Evolutionary conservation across 2,113 vertebrate genomes (phyloP).

Genomic region (human (Homo sapiens)): DNA sequence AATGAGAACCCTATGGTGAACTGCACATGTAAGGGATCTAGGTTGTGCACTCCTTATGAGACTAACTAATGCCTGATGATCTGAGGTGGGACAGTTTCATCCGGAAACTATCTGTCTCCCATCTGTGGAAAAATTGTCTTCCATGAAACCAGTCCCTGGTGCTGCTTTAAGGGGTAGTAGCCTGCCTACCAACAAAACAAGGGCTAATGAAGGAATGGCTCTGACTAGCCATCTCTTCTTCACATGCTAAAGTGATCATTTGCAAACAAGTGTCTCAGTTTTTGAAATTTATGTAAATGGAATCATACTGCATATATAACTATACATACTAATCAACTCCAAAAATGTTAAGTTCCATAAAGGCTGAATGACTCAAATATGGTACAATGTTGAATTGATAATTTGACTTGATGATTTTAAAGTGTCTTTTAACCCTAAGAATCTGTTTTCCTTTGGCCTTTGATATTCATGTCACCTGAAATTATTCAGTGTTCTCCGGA

Average conservation of each 20-base stretch:
- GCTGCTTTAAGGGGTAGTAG: too few relatives aligned
- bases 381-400: background rate
- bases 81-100: too few relatives aligned
- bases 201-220: background rate
- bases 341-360: background rate
- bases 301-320: background rate
- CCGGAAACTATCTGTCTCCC: too few relatives aligned
- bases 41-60: too few relatives aligned
- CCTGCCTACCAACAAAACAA: background rate
- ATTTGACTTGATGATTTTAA: background rate
- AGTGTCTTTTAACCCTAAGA: background rate
- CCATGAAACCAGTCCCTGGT: too few relatives aligned
- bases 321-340: background rate
- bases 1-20: too few relatives aligned
- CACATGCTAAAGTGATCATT: background rate
- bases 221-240: background rate
- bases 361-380: background rate
- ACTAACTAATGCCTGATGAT: too few relatives aligned
- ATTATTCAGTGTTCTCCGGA: background rate
- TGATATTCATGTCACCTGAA: constrained; percentile 14
- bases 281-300: background rate
- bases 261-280: background rate
- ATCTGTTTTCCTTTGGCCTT: background rate
- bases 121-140: too few relatives aligned
- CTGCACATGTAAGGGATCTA: too few relatives aligned